A percentile compares a stretch with the other conserved stretches of the same genome.
phyloP scores from a whole-genome alignment of 2,113 vertebrate genomes.

The Pagrus major region DNA sequence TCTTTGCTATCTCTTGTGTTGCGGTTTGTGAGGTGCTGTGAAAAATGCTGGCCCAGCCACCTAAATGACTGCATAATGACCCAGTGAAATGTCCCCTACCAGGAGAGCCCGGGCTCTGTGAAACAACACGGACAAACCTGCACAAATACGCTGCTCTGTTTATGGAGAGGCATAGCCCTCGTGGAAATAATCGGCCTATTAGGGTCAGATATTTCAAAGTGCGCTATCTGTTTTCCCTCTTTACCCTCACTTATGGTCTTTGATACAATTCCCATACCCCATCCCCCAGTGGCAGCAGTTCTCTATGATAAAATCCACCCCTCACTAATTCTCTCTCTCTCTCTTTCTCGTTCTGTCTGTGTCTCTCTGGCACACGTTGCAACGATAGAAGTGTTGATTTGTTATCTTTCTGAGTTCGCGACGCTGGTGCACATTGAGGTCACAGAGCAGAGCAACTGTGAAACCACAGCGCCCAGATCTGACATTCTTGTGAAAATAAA shows the following conservation, averaged over 20 bases:
- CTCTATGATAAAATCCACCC: conserved; percentile 47
- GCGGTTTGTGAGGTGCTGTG: conserved; percentile 63
- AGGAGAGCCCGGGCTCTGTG: conserved; percentile 59
- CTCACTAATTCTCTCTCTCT: conserved; percentile 25
- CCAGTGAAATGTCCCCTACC: conserved; percentile 69
- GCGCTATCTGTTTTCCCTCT: conserved; percentile 53
- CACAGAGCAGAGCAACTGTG: conserved; percentile 64
- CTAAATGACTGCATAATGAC: conserved; percentile 71
- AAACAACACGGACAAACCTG: conserved; percentile 78
- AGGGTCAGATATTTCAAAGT: conserved; percentile 66
- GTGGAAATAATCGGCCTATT: conserved; percentile 74
- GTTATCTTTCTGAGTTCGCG: conserved; percentile 43
- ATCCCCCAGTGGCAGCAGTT: conserved; percentile 18
- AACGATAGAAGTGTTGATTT: conserved; percentile 61
- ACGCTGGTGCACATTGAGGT: conserved; percentile 55
- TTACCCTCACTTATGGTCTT: conserved; percentile 55
- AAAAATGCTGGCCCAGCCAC: conserved; percentile 60
- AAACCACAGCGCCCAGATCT: conserved; percentile 63
- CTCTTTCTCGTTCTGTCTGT: neutral
- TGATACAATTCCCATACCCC: conserved; percentile 53
- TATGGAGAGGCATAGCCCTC: conserved; percentile 44
- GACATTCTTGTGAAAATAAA: conserved; percentile 62
- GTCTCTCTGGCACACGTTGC: neutral
- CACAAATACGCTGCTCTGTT: conserved; percentile 67
- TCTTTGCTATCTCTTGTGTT: conserved; percentile 61